Percentiles rank a stretch among this genome's conserved stretches.
Evolutionary conservation across 2,888 invertebrate species (phyloP).

Genomic region (Panzeria rudis): DNA sequence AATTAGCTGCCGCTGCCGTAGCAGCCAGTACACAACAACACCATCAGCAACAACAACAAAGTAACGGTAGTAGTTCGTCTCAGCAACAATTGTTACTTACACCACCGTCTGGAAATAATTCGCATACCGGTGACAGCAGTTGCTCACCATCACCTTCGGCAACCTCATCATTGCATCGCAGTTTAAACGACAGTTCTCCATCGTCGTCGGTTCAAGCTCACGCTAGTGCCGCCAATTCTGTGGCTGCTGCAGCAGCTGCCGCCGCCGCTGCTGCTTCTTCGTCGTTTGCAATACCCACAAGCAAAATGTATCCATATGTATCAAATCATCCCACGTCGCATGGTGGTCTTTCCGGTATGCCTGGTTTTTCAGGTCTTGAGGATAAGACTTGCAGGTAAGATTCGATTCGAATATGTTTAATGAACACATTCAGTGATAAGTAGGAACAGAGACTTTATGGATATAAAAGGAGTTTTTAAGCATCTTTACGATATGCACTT

Average conservation of each 20-base stretch:
- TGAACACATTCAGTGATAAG: neutral
- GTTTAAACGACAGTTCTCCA: constrained; percentile 83
- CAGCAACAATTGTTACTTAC: constrained; percentile 78
- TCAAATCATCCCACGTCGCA: constrained; percentile 88
- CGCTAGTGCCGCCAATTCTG: constrained; percentile 85
- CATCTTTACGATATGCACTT: too few species aligned
- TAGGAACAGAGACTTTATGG: neutral
- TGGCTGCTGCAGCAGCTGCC: constrained; percentile 82
- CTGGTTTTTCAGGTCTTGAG: constrained; percentile 83
- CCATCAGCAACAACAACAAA: constrained; percentile 75
- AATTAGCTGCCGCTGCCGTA: constrained; percentile 81
- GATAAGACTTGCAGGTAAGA: constrained; percentile 84
- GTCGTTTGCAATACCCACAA: constrained; percentile 86
- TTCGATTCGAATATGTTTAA: neutral
- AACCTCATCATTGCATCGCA: constrained; percentile 78
- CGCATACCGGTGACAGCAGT: constrained; percentile 80
- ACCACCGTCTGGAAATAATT: constrained; percentile 80
- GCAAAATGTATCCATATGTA: constrained; percentile 96
- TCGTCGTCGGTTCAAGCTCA: constrained; percentile 78
- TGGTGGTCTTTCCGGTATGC: constrained; percentile 92
- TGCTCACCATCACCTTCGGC: constrained; percentile 81
- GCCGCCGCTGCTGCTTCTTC: constrained; percentile 78
- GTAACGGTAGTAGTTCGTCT: constrained; percentile 72
- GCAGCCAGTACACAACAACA: constrained; percentile 78
- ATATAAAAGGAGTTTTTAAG: neutral